These are phyloP conservation scores for Micronisus gabar DNA, from an alignment of 2,113 vertebrate genomes.

Conservation along the genomic window DNA sequence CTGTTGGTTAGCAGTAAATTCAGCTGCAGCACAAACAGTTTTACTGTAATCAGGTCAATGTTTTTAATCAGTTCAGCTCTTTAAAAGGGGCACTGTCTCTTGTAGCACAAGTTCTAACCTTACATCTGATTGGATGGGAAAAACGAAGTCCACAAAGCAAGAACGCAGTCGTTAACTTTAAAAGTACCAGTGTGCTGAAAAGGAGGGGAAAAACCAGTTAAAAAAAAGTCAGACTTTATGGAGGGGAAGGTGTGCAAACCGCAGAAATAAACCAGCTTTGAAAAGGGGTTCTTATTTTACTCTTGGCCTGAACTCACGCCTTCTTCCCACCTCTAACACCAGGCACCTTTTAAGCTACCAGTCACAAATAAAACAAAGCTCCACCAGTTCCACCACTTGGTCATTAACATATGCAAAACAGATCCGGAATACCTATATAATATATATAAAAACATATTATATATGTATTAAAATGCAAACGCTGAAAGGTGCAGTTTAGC, in stretches of 20 bases:
- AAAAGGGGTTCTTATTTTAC: constrained; percentile 59
- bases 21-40: constrained; percentile 45
- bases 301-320: constrained; percentile 44
- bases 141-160: constrained; percentile 48
- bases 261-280: constrained; percentile 48
- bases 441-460: constrained; percentile 68
- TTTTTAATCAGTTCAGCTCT: constrained; percentile 61
- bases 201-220: not conserved
- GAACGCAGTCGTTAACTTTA: constrained; percentile 17
- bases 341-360: constrained; percentile 57
- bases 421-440: constrained; percentile 67
- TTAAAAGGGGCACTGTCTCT: constrained; percentile 62
- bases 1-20: constrained; percentile 50
- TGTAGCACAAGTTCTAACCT: constrained; percentile 40
- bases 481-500: constrained; percentile 45
- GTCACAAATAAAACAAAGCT: constrained; percentile 62
- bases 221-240: constrained; percentile 22
- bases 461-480: constrained; percentile 66
- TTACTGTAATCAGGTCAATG: constrained; percentile 53
- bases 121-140: constrained; percentile 50
- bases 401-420: constrained; percentile 67
- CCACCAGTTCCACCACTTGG: constrained; percentile 48
- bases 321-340: constrained; percentile 55
- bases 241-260: constrained; percentile 62
- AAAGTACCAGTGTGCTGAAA: constrained; percentile 38